Percentiles rank a stretch among this genome's conserved stretches.
Evolutionary conservation across 1,140 invertebrate species (phyloP).

Genomic region (Argopecten irradians): DNA sequence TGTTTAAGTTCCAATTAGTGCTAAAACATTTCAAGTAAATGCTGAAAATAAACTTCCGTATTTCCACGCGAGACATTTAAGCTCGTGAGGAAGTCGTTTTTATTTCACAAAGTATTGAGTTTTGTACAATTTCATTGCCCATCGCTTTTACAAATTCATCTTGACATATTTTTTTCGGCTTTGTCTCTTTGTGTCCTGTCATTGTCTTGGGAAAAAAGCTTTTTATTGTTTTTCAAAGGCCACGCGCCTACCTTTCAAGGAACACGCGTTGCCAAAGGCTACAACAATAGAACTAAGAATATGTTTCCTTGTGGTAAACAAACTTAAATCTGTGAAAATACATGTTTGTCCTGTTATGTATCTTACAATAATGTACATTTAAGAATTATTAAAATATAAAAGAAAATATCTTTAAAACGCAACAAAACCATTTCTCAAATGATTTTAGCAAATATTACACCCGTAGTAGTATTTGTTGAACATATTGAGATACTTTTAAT

Average conservation of each 20-base stretch:
- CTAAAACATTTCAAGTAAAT: neutral
- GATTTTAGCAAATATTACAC: too few species aligned
- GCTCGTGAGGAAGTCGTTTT: neutral
- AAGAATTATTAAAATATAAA: too few species aligned
- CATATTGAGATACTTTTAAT: too few species aligned
- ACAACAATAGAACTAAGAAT: neutral
- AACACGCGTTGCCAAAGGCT: neutral
- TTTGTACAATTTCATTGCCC: neutral
- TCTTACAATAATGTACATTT: too few species aligned
- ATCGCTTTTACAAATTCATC: neutral
- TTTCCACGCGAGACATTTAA: neutral
- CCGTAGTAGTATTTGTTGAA: too few species aligned
- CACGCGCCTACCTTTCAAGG: neutral
- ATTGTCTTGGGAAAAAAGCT: neutral
- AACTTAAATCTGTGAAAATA: too few species aligned
- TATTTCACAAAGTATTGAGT: neutral
- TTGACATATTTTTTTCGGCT: neutral
- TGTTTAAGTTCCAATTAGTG: neutral
- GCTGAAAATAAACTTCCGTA: neutral
- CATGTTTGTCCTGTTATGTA: too few species aligned
- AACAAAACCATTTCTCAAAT: too few species aligned
- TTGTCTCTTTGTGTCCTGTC: neutral
- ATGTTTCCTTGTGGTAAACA: too few species aligned
- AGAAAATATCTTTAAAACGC: too few species aligned
- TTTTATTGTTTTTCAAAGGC: constrained; percentile 4